Conservation (phyloP, 2,113 vertebrate species). For the Oncorhynchus kisutch region DNA sequence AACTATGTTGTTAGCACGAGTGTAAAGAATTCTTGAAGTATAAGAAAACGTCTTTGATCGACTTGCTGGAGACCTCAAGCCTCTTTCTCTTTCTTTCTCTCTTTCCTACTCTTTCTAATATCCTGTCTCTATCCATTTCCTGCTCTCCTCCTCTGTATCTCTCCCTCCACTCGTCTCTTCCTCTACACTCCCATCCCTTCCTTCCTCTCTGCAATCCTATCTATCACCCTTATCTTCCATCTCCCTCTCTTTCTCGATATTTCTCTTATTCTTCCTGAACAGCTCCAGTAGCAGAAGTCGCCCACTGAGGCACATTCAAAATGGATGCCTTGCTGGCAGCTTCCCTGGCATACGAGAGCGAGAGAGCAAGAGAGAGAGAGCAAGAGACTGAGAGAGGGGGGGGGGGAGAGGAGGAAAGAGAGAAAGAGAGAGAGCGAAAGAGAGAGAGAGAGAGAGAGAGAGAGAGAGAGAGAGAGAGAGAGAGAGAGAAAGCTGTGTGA, state of each 20-base stretch:
- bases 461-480: slow-evolving; percentile 11
- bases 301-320: slow-evolving; percentile 53
- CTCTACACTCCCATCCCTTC: not conserved
- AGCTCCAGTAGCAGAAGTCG: slow-evolving; percentile 19
- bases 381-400: slow-evolving; percentile 16
- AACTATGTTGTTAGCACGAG: too few species aligned
- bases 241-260: not conserved
- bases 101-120: not conserved
- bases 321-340: slow-evolving; percentile 47
- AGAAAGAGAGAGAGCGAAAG: slow-evolving; percentile 12
- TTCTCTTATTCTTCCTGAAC: slow-evolving; percentile 10
- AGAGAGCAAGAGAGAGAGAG: slow-evolving; percentile 5
- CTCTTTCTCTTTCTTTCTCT: not conserved
- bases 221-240: not conserved
- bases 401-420: not conserved
- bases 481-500: not conserved
- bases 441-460: slow-evolving; percentile 21
- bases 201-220: not conserved
- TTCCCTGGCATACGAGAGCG: slow-evolving; percentile 26
- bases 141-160: not conserved
- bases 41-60: slow-evolving; percentile 29
- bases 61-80: not conserved
- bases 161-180: not conserved
- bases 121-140: not conserved
- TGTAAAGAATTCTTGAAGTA: too few species aligned